Base-by-base conservation (phyloP, 2,797 vertebrate genomes). In the Onychomys torridus region DNA sequence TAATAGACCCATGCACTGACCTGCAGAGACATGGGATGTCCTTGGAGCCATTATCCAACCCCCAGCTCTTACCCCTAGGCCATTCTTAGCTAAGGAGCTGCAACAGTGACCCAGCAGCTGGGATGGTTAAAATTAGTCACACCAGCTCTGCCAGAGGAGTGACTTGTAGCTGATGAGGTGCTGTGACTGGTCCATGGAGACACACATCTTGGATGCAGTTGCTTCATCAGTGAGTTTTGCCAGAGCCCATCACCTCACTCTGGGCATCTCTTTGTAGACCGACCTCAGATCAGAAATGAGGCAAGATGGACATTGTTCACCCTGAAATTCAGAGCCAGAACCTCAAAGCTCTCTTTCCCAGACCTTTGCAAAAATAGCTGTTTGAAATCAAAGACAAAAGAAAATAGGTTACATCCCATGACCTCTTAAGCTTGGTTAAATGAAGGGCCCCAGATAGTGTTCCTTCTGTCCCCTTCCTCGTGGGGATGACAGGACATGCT, bases 101-200 rank as follows among this genome's bases (percentile, higher is more conserved):
- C 52, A 88, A 81, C 65, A 77, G 82, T 89, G 78, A 55, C 91
- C 91, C 87, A 34, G 96, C 93, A 0, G 29, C 97, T 98, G 97
- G 96, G 93, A 77, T 86, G 94, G 96, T 95, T 97, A 98, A 97
- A 97, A 95, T 37, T 69, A 98, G 94, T 89, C 0, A 0, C 97
- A 97, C 95, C 91, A 89, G 85, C 94, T 98, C 93, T 69, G 1
- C 96, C 97, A 98, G 96, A 95, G 95, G 98, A 97, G 93, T 29
- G 82, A 95, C 98, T 97, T 98, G 93, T 96, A 98, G 97, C 98
- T 98, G 97, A 93, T 96, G 88, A 97, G 94, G 98, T 96, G 97
- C 96, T 89, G 97, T 97, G 96, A 98, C 98, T 98, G 97, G 96
- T 57, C 96, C 96, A 96, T 79, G 73, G 91, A 98, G 94, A 98